phyloP scores from a whole-genome alignment of 1,140 invertebrate species.

The Heliconius himera region DNA sequence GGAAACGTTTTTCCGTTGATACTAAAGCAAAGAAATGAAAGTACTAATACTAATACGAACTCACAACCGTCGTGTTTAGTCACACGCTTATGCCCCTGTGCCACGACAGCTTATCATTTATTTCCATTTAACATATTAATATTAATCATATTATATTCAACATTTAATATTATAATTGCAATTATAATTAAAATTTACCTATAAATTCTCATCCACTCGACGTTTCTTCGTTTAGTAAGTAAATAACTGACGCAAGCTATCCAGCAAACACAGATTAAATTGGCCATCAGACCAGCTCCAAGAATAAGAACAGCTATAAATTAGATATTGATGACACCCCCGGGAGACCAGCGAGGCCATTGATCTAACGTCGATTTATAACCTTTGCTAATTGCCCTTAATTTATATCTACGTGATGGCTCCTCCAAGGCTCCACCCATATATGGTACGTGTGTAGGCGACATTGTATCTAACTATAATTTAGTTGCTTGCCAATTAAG shows the following conservation, averaged over 20 bases:
- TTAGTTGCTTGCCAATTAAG: slow-evolving; percentile 17
- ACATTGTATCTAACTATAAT: slow-evolving; percentile 24
- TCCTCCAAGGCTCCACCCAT: slow-evolving; percentile 3
- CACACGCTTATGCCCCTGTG: too few species aligned
- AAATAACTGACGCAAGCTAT: neutral
- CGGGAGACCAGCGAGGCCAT: slow-evolving; percentile 51
- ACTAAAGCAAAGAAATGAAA: too few species aligned
- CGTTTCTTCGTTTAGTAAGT: neutral
- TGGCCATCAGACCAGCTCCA: slow-evolving; percentile 31
- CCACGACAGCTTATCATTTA: too few species aligned
- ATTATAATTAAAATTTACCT: too few species aligned
- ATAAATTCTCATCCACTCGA: too few species aligned
- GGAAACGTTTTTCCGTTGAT: too few species aligned
- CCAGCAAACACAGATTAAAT: slow-evolving; percentile 16
- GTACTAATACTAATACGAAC: too few species aligned
- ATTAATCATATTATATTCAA: too few species aligned
- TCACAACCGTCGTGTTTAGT: too few species aligned
- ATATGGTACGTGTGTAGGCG: slow-evolving; percentile 26
- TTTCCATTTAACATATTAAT: too few species aligned
- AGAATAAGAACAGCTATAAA: slow-evolving; percentile 60
- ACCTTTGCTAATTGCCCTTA: slow-evolving; percentile 64
- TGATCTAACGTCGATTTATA: slow-evolving; percentile 62
- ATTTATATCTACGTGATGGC: slow-evolving; percentile 52
- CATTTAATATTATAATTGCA: too few species aligned
- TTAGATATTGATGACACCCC: slow-evolving; percentile 69